Percentiles rank a stretch among this genome's conserved stretches.
Evolutionary conservation across 2,888 invertebrate genomes (phyloP).

Genomic region (Drosophila phalerata): DNA sequence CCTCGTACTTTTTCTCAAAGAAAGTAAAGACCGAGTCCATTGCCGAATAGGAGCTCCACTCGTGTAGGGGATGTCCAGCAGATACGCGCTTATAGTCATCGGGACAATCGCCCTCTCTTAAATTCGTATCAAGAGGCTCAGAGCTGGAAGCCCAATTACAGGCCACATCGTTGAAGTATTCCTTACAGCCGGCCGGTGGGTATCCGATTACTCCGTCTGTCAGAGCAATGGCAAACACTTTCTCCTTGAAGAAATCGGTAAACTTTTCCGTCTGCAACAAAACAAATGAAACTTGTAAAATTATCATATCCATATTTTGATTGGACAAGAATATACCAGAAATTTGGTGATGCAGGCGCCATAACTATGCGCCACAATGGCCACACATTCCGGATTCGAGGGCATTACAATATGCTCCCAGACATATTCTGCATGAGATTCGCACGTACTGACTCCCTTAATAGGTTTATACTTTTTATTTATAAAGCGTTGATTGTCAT

Average conservation of each 20-base stretch:
- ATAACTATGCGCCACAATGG: conserved; percentile 92
- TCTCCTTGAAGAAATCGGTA: conserved; percentile 87
- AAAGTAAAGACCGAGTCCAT: conserved; percentile 89
- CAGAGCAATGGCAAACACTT: conserved; percentile 91
- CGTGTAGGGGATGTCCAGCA: conserved; percentile 89
- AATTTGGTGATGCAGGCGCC: conserved; percentile 90
- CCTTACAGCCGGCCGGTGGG: conserved; percentile 49
- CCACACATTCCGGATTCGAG: conserved; percentile 88
- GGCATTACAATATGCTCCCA: conserved; percentile 89
- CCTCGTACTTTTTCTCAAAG: conserved; percentile 85
- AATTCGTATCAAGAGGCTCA: conserved; percentile 87
- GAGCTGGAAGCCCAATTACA: conserved; percentile 89
- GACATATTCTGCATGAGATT: conserved; percentile 89
- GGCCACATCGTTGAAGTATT: conserved; percentile 81
- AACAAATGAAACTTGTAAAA: background rate
- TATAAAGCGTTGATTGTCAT: conserved; percentile 87
- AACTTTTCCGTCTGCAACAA: conserved; percentile 86
- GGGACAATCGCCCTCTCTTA: conserved; percentile 63
- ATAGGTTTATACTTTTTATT: conserved; percentile 86
- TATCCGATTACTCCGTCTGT: conserved; percentile 90
- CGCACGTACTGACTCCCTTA: conserved; percentile 87
- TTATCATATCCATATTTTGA: background rate
- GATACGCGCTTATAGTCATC: conserved; percentile 88
- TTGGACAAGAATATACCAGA: conserved; percentile 85
- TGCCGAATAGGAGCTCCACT: conserved; percentile 89